Evolutionary conservation across 2,888 invertebrate genomes (phyloP), one percentile per base, ranked within the genome.

Genomic region (Podotricha telesiphe): DNA sequence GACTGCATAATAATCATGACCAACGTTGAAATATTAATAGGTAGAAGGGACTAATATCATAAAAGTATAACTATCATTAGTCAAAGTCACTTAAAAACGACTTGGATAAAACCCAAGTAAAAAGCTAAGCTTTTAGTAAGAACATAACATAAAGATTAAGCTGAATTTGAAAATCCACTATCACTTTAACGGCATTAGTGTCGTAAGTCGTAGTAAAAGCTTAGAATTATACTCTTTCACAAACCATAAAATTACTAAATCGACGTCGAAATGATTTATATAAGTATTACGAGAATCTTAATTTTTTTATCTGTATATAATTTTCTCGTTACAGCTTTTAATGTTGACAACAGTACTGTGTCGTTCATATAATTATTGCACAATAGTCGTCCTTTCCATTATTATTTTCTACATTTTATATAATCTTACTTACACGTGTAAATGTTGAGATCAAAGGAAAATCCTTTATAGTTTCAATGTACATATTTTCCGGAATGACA

Each of bases 1-100:
- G 79, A 78, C 79, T 80, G 82, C 84, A 83, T 85, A 89, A 88
- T 86, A 82, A 84, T 82, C 82, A 84, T 85, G 85, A 86, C 86
- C 83, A 82, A 82, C 82, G 78, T 79, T 78, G 82, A 80, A 78
- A 77, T 79, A 77, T 78, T 69, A 62, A 73, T 74, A 72, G 77
- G 83, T 83, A 74, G 83, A 85, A 84, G 80, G 78, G 82, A 50
- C 34, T 78, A 75, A 72, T 74, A 75, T 78, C 76, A 76, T 78
- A 77, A 78, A 78, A 78, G 76, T 78, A 64, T 68, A 72, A 77
- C 78, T 77, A 77, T 79, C 82, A 85, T 84, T 82, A 81, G 78
- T 84, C 82, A 82, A 79, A 79, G 80, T 80, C 80, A 76, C 76
- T 78, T 80, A 78, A 73, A 71, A 72, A 70, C 69, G 65, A 55